These are phyloP conservation scores for Sinella curviseta DNA, from an alignment of 1,140 invertebrate species.

Conservation along the genomic window DNA sequence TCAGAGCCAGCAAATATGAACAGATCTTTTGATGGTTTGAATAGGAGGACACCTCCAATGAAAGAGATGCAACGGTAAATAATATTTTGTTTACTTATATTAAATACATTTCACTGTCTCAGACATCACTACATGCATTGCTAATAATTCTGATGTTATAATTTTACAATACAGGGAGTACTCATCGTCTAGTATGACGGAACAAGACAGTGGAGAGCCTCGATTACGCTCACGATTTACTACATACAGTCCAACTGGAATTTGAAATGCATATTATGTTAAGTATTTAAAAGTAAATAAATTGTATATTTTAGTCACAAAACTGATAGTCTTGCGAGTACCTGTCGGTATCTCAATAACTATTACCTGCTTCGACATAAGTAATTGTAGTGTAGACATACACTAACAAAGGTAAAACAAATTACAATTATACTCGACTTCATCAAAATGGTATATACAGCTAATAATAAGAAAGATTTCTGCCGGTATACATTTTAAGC, in stretches of 20 bases:
- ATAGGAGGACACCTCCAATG: constrained; percentile 2
- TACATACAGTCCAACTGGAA: constrained; percentile 44
- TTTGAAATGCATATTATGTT: constrained; percentile 7
- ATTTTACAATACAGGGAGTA: constrained; percentile 7
- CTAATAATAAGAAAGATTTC: no score
- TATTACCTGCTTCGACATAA: no score
- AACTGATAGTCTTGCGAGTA: no score
- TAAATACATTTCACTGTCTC: no score
- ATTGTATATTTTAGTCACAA: not conserved
- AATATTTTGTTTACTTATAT: not conserved
- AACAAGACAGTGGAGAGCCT: constrained; percentile 7
- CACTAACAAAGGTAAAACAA: no score
- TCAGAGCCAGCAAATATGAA: constrained; percentile 18
- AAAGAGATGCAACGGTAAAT: constrained; percentile 15
- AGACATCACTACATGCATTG: not conserved
- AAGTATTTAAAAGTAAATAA: no score
- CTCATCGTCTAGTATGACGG: constrained; percentile 14
- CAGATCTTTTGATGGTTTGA: constrained; percentile 1
- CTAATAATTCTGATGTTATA: not conserved
- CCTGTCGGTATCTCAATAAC: no score
- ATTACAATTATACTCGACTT: no score
- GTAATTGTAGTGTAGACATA: no score
- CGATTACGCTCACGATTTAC: constrained; percentile 29
- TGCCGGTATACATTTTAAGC: no score
- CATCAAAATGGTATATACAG: no score